Evolutionary conservation across 2,113 vertebrate species (phyloP).

Genomic region (Petrocephalus microphthalmus): DNA sequence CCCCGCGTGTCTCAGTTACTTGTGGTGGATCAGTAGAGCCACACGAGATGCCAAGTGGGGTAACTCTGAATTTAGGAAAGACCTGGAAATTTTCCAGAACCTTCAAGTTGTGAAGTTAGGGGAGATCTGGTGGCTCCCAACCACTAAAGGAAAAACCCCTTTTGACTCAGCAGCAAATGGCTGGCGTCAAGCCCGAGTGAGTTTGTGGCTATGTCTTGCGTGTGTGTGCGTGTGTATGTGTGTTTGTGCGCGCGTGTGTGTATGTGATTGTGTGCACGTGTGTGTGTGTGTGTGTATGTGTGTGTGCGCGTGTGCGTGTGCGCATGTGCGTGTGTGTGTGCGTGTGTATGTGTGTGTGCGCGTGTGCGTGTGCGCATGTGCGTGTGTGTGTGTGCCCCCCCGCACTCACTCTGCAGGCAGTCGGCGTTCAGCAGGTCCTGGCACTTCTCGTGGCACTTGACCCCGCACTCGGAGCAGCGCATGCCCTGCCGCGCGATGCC

Average conservation of each 20-base stretch:
- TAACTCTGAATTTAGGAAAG: neutral
- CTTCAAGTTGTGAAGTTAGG: neutral
- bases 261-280: no score
- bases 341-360: constrained; percentile 1
- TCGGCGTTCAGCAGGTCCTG: constrained; percentile 95
- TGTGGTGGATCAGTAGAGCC: neutral
- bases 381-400: neutral
- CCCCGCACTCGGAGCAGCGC: constrained; percentile 92
- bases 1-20: neutral
- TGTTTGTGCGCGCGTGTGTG: no score
- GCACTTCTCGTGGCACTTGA: constrained; percentile 97
- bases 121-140: neutral
- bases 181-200: neutral
- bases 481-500: constrained; percentile 97
- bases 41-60: neutral
- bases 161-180: neutral
- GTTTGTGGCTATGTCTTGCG: neutral
- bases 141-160: neutral
- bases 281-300: neutral
- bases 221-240: constrained; percentile 2
- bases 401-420: constrained; percentile 86
- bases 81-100: neutral
- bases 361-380: no score
- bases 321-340: constrained; percentile 2
- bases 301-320: no score